A percentile compares a stretch with the other conserved stretches of the same genome.
These are phyloP conservation scores for Danio tinwini DNA, from an alignment of 2,797 vertebrate species.

Conservation along the genomic window DNA sequence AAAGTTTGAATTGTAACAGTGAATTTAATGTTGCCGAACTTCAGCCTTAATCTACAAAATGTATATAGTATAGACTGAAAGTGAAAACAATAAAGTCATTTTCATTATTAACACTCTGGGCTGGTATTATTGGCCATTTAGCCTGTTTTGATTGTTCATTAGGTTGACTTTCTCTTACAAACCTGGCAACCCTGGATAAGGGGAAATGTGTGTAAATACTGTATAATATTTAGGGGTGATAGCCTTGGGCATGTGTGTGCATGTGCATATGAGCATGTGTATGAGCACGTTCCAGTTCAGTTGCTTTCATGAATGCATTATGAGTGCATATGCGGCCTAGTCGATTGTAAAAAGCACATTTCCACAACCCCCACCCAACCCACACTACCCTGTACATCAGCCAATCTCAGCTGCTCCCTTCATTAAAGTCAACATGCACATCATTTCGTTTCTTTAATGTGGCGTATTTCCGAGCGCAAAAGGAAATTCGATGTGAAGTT, in stretches of 20 bases:
- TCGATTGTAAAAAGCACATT: slow-evolving; percentile 13
- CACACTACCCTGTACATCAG: not conserved
- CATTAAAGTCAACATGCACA: not conserved
- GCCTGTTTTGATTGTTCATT: not conserved
- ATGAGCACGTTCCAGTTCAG: slow-evolving; percentile 45
- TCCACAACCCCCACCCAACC: slow-evolving; percentile 16
- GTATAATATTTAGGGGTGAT: slow-evolving; percentile 6
- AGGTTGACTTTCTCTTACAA: not conserved
- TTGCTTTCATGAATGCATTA: slow-evolving; percentile 40
- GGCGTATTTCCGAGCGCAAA: not conserved
- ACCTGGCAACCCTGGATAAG: slow-evolving; percentile 28
- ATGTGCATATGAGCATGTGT: slow-evolving; percentile 48
- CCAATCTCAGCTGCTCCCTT: slow-evolving; percentile 6
- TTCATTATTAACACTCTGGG: not conserved
- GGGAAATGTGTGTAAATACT: slow-evolving; percentile 64
- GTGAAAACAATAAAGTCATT: too few species aligned
- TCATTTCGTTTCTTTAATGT: not conserved
- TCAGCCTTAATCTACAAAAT: too few species aligned
- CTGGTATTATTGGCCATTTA: not conserved
- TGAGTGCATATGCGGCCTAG: slow-evolving; percentile 20
- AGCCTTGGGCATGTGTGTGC: slow-evolving; percentile 18
- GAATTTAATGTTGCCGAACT: too few species aligned
- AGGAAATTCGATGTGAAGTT: not conserved
- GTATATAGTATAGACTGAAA: too few species aligned
- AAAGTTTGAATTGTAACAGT: too few species aligned